phyloP scores from a whole-genome alignment of 2,113 vertebrate genomes.

The Syrrhaptes paradoxus region DNA sequence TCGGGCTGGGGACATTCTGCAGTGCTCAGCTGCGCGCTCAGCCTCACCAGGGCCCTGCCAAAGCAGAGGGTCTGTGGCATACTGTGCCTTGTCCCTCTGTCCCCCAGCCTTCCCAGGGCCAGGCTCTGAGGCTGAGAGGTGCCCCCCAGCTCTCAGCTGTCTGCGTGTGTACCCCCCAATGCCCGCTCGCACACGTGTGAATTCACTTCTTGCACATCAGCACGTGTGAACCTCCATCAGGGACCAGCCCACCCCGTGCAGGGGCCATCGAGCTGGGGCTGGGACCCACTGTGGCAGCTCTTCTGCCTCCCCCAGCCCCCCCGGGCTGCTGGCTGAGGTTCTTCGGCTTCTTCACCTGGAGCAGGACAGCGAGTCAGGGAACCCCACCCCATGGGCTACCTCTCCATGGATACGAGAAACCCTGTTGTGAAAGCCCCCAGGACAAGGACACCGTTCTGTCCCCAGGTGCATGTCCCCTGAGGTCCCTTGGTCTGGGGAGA shows the following conservation, averaged over 20 bases:
- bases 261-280: no score
- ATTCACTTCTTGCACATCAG: neutral
- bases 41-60: neutral
- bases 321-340: neutral
- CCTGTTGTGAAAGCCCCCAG: neutral
- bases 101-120: neutral
- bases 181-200: neutral
- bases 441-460: neutral
- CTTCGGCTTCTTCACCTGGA: neutral
- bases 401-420: neutral
- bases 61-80: neutral
- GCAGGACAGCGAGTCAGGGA: neutral
- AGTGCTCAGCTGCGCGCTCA: neutral
- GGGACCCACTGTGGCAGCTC: no score
- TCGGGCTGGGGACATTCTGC: no score
- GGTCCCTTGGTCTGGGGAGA: neutral
- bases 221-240: neutral
- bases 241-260: neutral
- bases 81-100: neutral
- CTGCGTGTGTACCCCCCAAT: neutral
- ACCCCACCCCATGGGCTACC: neutral
- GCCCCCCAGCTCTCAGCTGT: neutral
- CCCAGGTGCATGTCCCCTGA: neutral
- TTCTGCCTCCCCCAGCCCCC: neutral
- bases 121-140: neutral